These are phyloP conservation scores for Parnassius glacialis DNA, from an alignment of 2,888 invertebrate genomes.

Conservation along the genomic window DNA sequence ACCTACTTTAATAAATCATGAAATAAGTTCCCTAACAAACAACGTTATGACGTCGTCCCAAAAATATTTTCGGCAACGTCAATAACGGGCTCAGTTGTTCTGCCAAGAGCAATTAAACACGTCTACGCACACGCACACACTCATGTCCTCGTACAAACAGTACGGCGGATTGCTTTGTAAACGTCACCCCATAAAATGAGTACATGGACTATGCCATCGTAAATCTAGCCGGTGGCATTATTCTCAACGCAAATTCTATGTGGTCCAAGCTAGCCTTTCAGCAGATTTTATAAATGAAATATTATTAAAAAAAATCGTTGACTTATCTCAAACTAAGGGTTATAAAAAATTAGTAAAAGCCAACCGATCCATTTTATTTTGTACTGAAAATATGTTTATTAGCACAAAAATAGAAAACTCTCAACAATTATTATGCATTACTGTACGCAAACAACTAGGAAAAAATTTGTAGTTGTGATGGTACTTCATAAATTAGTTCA, in stretches of 20 bases:
- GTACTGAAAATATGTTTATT: too few species aligned
- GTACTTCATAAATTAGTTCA: too few species aligned
- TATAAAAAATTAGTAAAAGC: too few species aligned
- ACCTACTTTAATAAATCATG: too few species aligned
- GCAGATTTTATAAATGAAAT: background rate
- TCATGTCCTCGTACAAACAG: constrained; percentile 3
- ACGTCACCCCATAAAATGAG: constrained; percentile 33
- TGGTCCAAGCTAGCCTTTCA: constrained; percentile 17
- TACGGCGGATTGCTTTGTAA: constrained; percentile 26
- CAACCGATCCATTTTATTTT: too few species aligned
- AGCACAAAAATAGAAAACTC: too few species aligned
- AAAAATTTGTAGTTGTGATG: too few species aligned
- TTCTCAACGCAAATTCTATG: constrained; percentile 36
- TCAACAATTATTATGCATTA: too few species aligned
- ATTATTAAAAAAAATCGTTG: too few species aligned
- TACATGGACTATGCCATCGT: constrained; percentile 38
- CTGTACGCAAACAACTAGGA: too few species aligned
- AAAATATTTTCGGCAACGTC: constrained; percentile 10
- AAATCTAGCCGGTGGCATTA: constrained; percentile 46
- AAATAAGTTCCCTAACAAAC: too few species aligned
- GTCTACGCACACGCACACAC: constrained; percentile 1
- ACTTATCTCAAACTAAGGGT: too few species aligned
- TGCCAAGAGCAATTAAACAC: constrained; percentile 23
- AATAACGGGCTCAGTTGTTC: constrained; percentile 2
- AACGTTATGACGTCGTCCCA: constrained; percentile 5